Conservation (phyloP, 2,888 invertebrate genomes). For the Allygus modestus region DNA sequence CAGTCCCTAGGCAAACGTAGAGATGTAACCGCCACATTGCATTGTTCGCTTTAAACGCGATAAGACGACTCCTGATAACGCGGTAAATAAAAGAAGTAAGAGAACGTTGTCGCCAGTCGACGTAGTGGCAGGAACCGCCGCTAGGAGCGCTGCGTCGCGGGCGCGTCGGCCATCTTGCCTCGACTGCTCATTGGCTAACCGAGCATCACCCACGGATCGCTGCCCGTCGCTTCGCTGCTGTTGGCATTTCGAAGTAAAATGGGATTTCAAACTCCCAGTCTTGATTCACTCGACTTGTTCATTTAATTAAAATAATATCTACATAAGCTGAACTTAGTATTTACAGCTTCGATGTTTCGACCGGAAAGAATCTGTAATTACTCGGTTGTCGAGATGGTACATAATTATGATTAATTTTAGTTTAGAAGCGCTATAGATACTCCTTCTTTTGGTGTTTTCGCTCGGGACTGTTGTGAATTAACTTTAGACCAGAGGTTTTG, state of each 20-base stretch:
- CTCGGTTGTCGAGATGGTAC: neutral
- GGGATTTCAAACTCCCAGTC: constrained; percentile 43
- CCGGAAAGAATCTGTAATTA: neutral
- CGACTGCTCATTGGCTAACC: neutral
- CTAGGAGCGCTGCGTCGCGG: constrained; percentile 26
- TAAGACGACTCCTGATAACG: neutral
- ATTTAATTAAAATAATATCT: constrained; percentile 47
- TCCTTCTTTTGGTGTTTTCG: too few relatives aligned
- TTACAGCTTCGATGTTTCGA: neutral
- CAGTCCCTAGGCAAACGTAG: neutral
- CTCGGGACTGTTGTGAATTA: too few relatives aligned
- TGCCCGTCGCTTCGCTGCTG: neutral
- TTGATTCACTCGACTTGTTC: constrained; percentile 1
- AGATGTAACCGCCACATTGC: neutral
- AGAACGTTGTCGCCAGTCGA: constrained; percentile 36
- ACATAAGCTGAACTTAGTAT: neutral
- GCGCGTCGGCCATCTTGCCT: constrained; percentile 34
- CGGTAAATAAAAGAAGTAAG: neutral
- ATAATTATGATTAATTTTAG: too few relatives aligned
- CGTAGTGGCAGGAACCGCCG: constrained; percentile 1
- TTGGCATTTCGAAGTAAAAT: constrained; percentile 30
- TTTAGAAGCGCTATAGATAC: too few relatives aligned
- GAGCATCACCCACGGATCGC: constrained; percentile 36
- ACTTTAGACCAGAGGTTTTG: too few relatives aligned
- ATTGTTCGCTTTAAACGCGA: neutral